Evolutionary conservation across 2,888 invertebrate genomes (phyloP).

Genomic region (Eutolmus rufibarbis): DNA sequence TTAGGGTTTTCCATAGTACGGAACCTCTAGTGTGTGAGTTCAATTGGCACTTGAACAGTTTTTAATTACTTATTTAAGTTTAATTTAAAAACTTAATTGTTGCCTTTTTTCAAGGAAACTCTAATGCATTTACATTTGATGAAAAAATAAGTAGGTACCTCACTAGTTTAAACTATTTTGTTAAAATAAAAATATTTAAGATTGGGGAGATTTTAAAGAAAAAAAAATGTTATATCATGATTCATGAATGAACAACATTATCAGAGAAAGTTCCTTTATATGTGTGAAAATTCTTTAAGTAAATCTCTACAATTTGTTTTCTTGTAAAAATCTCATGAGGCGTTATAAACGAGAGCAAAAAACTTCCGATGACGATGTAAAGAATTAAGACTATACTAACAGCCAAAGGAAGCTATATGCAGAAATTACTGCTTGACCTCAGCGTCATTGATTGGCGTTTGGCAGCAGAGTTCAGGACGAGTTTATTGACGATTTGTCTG

Average conservation of each 20-base stretch:
- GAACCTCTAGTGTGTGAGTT: too few relatives aligned
- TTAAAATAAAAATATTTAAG: too few relatives aligned
- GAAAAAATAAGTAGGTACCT: too few relatives aligned
- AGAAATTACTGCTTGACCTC: neutral
- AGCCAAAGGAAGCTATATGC: neutral
- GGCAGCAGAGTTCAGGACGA: neutral
- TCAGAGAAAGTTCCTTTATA: neutral
- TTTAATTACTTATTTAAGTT: too few relatives aligned
- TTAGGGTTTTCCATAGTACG: too few relatives aligned
- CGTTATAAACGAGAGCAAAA: neutral
- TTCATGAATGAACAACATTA: neutral
- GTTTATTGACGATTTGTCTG: neutral
- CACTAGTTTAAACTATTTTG: too few relatives aligned
- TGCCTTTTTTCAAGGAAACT: too few relatives aligned
- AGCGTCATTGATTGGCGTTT: neutral
- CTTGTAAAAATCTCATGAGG: neutral
- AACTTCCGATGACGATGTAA: neutral
- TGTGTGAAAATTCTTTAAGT: neutral
- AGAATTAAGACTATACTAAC: neutral
- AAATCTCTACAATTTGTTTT: neutral
- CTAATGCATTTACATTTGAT: too few relatives aligned
- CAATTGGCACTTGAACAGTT: too few relatives aligned
- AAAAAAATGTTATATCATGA: neutral
- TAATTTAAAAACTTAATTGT: too few relatives aligned
- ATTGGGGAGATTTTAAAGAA: too few relatives aligned